Evolutionary conservation across 2,113 vertebrate species (phyloP), one percentile per base, ranked within the genome.

Genomic region (Clarias gariepinus): DNA sequence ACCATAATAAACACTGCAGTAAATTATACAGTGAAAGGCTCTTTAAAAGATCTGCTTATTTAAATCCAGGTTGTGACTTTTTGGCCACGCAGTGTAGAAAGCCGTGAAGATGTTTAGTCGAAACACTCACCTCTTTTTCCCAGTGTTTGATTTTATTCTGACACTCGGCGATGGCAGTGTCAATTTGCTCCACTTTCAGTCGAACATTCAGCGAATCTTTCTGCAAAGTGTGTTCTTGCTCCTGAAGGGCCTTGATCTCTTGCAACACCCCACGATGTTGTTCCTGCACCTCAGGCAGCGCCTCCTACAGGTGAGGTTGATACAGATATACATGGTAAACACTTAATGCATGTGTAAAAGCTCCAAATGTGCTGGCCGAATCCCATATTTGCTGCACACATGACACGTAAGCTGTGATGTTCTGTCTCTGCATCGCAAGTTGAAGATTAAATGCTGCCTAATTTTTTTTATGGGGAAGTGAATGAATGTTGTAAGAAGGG

Each of bases 71-170:
- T 47, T 47, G 47, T 47, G 47, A 47, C 47, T 8, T 47, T 47
- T 47, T 47, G 47, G 47, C 7, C 47, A 47, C 6, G 47, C 47
- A 47, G 47, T 47, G 41, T 47, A 68, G 28, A 79, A 79, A 33
- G 36, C 25, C 8, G 18, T 21, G 0, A 18, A 10, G 15, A 25
- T 55, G 21, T 1, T 53, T n/a, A n/a, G 47, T 68, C 8, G 0
- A 41, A 25, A 10, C 33, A 0, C 77, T 64, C 25, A 98, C 98
- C 97, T 99, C 97, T 92, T 96, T 98, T 61, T 98, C 96, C 97
- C 97, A 99, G 86, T 98, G 95, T 91, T 97, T 98, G 71, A 98
- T 92, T 92, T 98, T 99, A 64, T 93, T 94, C 89, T 96, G 96
- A 91, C 97, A 95, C 82, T 98, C 95, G 0, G 93, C 85, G 91